Conservation (phyloP, 2,113 vertebrate species). For the Rousettus leschenaultii region DNA sequence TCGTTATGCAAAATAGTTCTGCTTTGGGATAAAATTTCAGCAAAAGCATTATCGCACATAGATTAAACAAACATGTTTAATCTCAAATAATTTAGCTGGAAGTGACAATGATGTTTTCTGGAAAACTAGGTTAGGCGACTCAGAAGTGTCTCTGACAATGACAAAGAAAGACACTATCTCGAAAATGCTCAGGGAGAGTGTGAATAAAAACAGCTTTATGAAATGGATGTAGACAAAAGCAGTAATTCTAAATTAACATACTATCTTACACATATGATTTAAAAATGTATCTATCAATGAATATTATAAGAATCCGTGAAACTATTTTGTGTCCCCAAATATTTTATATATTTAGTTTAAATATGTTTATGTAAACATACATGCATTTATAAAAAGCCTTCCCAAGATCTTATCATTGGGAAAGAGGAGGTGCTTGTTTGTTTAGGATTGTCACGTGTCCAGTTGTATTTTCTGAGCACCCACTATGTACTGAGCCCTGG, state of each 20-base stretch:
- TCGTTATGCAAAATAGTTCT: background rate
- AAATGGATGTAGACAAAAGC: background rate
- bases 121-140: constrained; percentile 30
- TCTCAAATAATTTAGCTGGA: constrained; percentile 14
- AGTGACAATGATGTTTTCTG: background rate
- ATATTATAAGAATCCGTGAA: background rate
- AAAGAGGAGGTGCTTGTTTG: background rate
- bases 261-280: background rate
- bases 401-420: background rate
- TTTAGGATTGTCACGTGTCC: background rate
- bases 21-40: background rate
- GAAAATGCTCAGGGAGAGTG: background rate
- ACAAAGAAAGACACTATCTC: background rate
- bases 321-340: background rate
- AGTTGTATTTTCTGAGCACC: background rate
- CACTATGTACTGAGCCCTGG: background rate
- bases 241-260: background rate
- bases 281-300: background rate
- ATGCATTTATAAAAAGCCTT: background rate
- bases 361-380: background rate
- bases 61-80: background rate
- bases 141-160: background rate
- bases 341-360: background rate
- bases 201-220: background rate
- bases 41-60: background rate